Evolutionary conservation across 2,113 vertebrate genomes (phyloP), one percentile per base, ranked within the genome.

Genomic region (Thunnus maccoyii): DNA sequence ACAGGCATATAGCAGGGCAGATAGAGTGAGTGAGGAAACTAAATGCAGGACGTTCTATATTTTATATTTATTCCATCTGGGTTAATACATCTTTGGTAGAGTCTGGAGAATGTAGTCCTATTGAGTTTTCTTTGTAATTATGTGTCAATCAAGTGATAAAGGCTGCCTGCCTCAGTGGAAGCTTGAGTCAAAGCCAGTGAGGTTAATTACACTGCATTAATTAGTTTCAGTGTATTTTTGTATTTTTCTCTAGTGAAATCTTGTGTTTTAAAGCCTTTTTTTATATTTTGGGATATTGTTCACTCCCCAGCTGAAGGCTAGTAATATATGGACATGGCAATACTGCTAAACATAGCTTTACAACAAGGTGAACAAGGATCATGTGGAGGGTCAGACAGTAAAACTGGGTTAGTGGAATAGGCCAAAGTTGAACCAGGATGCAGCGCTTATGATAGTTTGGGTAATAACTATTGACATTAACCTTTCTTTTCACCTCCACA

Each of bases 81-180:
- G 4, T 51, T 80, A 14, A 55, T 56, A 36, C 22, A 36, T 52
- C 47, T 68, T 63, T 54, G 27, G 13, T 8, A 25, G 51, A 64
- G 32, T 32, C 47, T 52, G 48, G 14, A 62, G 30, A 44, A 18
- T 5, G 57, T 4, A 10, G 22, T 20, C 1, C n/a, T 48, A 22
- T 25, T n/a, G 22, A 80, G 67, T 76, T 76, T 72, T n/a, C 57
- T 48, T 69, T 69, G 47, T 73, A 78, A 85, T 51, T 67, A 71
- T 50, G 7, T 60, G 70, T 84, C 82, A 78, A 17, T 78, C 55
- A 81, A 76, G 68, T 52, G 27, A 70, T 44, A 46, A 75, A 80
- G 63, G 51, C 67, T 17, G 51, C 60, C 64, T 54, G 61, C 76
- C 36, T 72, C 62, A 66, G n/a, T 62, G 22, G n/a, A 56, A 56